Evolutionary conservation across 2,113 vertebrate species (phyloP).

Genomic region (Propithecus coquereli): DNA sequence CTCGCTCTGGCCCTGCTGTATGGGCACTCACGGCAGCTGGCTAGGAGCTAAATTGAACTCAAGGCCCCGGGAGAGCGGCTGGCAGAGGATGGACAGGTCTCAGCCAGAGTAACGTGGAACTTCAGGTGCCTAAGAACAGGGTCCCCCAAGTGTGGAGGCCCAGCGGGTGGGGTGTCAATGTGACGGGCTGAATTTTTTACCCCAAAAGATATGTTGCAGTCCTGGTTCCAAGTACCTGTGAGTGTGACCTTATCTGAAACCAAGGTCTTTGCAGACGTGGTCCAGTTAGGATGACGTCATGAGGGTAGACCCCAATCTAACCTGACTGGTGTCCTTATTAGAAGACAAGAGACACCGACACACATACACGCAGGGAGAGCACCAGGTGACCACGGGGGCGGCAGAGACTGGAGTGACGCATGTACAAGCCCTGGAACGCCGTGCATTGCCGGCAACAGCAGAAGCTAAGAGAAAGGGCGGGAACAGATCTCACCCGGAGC

Average conservation of each 20-base stretch:
- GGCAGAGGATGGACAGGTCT: rapidly evolving
- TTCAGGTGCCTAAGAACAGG: neutral
- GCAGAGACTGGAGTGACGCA: neutral
- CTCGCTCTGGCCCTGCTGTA: neutral
- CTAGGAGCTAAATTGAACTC: neutral
- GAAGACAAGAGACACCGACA: neutral
- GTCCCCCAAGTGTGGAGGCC: no score
- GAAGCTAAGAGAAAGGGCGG: neutral
- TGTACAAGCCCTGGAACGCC: rapidly evolving
- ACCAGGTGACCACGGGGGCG: rapidly evolving
- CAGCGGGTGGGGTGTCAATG: neutral
- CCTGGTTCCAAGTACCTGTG: neutral
- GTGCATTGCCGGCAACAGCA: rapidly evolving
- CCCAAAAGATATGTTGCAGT: no score
- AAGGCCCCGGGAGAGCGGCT: neutral
- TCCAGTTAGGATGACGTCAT: neutral
- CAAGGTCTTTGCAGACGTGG: neutral
- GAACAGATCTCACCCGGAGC: neutral
- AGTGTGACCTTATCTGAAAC: neutral
- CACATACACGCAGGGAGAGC: neutral
- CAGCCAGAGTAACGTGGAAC: neutral
- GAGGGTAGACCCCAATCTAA: neutral
- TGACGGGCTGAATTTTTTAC: neutral
- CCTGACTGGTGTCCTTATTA: neutral
- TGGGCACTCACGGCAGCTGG: neutral